Base-by-base conservation (phyloP, 2,888 invertebrate genomes). In the Ectemnius continuus region DNA sequence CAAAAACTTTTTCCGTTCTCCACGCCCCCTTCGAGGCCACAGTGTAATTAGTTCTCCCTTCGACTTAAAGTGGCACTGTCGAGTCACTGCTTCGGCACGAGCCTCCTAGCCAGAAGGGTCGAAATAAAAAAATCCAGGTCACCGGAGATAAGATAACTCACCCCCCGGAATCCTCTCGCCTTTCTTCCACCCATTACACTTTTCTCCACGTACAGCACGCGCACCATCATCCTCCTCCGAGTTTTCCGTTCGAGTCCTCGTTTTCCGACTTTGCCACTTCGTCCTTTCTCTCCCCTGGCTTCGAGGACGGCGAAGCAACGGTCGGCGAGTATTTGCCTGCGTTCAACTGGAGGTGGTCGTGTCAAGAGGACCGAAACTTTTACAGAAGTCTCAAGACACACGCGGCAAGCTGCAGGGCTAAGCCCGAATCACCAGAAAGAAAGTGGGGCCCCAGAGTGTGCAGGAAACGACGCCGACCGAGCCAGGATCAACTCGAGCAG, bases 1-100 rank as follows among this genome's bases (percentile, higher is more conserved):
- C 82, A 85, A 87, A 86, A 88, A 88, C 85, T 82, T 79, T 65
- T 56, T 18, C 64, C 16, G n/a, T 48, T 36, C 66, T 26, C 48
- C 20, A n/a, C 45, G 48, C 46, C 58, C 16, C 80, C 78, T 83
- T 84, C 81, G 84, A 85, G 84, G 79, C 80, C 80, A 78, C 79
- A 74, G 81, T 84, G 86, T 88, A 88, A 90, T 90, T 90, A 90
- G 89, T 87, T 87, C 70, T 45, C 64, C 67, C 60, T 86, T 80
- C 80, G 87, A 87, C 86, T 86, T 88, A 85, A 85, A 89, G 85
- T 86, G 84, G 86, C 82, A 79, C 80, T 73, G 68, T 71, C 62
- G 56, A 67, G 64, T 69, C 74, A 60, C 64, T 52, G 45, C 60
- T 52, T 14, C 52, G 14, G 16, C 36, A 36, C 36, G 36, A 36